phyloP scores from a whole-genome alignment of 2,113 vertebrate species.

The Leucopsar rothschildi region DNA sequence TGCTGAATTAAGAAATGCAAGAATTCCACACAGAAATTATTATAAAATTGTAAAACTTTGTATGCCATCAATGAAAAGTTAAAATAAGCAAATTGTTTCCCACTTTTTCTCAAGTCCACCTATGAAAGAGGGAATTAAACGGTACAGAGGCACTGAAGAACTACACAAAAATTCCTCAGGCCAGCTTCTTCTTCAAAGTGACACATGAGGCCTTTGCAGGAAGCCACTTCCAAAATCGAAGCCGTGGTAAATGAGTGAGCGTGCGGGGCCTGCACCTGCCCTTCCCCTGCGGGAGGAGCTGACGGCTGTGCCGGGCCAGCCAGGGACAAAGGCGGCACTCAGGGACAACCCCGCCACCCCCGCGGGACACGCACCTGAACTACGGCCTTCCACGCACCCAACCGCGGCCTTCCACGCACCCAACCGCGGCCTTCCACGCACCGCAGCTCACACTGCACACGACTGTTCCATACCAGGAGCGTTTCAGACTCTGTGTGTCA shows the following conservation, averaged over 20 bases:
- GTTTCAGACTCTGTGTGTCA: background rate
- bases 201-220: background rate
- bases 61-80: background rate
- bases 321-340: background rate
- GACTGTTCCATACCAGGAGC: background rate
- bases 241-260: background rate
- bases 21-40: background rate
- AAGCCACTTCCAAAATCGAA: background rate
- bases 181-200: background rate
- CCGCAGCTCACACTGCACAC: background rate
- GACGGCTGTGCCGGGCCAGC: background rate
- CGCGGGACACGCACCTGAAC: background rate
- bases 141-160: background rate
- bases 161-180: background rate
- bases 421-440: rapidly evolving
- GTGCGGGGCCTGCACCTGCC: background rate
- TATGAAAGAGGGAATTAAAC: background rate
- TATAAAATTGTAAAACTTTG: background rate
- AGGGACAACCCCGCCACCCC: background rate
- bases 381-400: rapidly evolving
- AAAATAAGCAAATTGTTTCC: background rate
- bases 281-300: background rate
- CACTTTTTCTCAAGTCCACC: background rate
- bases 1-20: background rate
- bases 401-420: rapidly evolving